These are phyloP conservation scores for Drosophila biarmipes DNA, from an alignment of 1,140 invertebrate species.

Conservation along the genomic window DNA sequence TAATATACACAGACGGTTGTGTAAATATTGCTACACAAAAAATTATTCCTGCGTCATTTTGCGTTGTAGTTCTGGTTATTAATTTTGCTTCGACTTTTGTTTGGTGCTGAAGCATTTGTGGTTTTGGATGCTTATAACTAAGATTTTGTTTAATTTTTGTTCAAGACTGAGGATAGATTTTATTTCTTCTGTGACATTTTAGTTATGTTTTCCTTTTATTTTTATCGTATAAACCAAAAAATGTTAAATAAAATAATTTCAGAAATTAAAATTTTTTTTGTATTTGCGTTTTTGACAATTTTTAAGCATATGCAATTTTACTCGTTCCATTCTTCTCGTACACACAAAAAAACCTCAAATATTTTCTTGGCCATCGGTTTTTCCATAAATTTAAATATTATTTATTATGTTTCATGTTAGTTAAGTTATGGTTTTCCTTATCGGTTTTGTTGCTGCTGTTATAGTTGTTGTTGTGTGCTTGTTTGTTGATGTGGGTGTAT, in stretches of 20 bases:
- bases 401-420: constrained; percentile 76
- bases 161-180: constrained; percentile 38
- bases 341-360: constrained; percentile 49
- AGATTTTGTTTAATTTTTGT: constrained; percentile 13
- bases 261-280: constrained; percentile 79
- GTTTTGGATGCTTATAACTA: constrained; percentile 58
- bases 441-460: constrained; percentile 51
- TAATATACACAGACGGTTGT: constrained; percentile 55
- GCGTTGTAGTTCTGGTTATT: constrained; percentile 35
- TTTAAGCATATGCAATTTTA: constrained; percentile 38
- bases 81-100: constrained; percentile 24
- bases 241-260: constrained; percentile 81
- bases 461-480: constrained; percentile 30
- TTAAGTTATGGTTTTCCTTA: constrained; percentile 72
- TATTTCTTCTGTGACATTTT: constrained; percentile 44
- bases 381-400: constrained; percentile 76
- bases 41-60: constrained; percentile 70
- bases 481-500: constrained; percentile 64
- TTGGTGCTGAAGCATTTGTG: constrained; percentile 31
- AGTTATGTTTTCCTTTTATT: constrained; percentile 58
- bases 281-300: constrained; percentile 48
- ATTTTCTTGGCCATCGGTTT: constrained; percentile 52
- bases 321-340: constrained; percentile 36
- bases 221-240: constrained; percentile 80
- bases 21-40: constrained; percentile 65